These are phyloP conservation scores for Xenus cinereus DNA, from an alignment of 2,113 vertebrate species.

Conservation along the genomic window DNA sequence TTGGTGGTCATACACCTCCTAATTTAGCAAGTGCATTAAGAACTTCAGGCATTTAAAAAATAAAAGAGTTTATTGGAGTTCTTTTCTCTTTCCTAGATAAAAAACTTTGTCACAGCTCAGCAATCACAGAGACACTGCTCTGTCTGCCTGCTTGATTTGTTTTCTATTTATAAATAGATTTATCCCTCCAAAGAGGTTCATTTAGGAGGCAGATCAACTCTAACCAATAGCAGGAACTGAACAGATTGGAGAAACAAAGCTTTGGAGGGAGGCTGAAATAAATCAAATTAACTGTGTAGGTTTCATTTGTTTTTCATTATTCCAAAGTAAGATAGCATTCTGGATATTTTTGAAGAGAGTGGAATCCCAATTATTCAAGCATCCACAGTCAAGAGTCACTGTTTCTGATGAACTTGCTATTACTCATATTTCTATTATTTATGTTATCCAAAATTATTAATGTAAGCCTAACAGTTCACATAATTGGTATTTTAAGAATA, in stretches of 20 bases:
- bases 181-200: neutral
- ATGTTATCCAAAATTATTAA: neutral
- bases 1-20: neutral
- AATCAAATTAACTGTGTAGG: conserved; percentile 4
- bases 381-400: neutral
- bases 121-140: neutral
- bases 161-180: conserved; percentile 32
- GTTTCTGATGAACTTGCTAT: neutral
- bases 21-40: neutral
- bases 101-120: neutral
- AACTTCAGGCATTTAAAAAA: neutral
- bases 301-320: conserved; percentile 18
- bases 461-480: neutral
- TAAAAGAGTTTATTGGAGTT: neutral
- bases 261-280: neutral
- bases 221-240: neutral
- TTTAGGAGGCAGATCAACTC: conserved; percentile 16
- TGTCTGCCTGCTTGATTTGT: conserved; percentile 1
- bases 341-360: neutral
- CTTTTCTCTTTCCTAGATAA: neutral
- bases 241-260: neutral
- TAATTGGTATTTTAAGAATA: neutral
- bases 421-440: neutral
- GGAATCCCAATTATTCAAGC: neutral
- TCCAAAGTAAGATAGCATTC: neutral